These are phyloP conservation scores for Palythoa caribaeorum DNA, from an alignment of 92 coral and sea anemone genomes.

Conservation along the genomic window DNA sequence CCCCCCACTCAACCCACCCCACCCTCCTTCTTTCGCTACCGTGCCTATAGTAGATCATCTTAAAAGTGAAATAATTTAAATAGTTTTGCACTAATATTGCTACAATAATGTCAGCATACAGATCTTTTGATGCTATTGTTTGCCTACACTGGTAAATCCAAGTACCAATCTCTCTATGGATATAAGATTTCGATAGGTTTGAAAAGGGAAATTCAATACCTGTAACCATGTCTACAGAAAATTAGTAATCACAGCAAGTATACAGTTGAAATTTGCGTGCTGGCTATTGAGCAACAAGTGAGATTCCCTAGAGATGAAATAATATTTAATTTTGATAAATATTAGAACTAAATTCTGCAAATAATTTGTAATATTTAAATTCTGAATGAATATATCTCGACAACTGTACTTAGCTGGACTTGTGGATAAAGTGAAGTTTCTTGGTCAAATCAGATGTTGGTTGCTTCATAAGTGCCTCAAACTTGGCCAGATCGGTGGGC, in stretches of 20 bases:
- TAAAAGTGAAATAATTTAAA: too few species aligned
- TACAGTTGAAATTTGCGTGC: conserved; percentile 12
- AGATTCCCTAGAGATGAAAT: conserved; percentile 17
- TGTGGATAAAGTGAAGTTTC: neutral
- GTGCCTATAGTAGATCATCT: too few species aligned
- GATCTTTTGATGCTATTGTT: conserved; percentile 37
- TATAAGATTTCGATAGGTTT: conserved; percentile 12
- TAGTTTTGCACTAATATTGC: too few species aligned
- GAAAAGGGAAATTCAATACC: conserved; percentile 11
- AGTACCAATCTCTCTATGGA: conserved; percentile 30
- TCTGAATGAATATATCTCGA: conserved; percentile 11
- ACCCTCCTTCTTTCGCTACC: too few species aligned
- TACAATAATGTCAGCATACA: conserved; percentile 18
- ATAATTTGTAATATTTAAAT: neutral
- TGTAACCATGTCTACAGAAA: conserved; percentile 22
- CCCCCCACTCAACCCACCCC: too few species aligned
- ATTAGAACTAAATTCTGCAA: conserved; percentile 27
- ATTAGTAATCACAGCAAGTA: conserved; percentile 14
- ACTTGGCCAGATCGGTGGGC: neutral
- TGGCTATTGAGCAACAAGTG: conserved; percentile 11
- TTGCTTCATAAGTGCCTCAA: neutral
- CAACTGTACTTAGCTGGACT: neutral
- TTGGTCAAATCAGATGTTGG: neutral
- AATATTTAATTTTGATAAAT: conserved; percentile 20
- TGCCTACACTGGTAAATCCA: conserved; percentile 42